A percentile compares a stretch with the other conserved stretches of the same genome.
These are phyloP conservation scores for Aspiorhynchus laticeps DNA, from an alignment of 2,113 vertebrate genomes.

Conservation along the genomic window DNA sequence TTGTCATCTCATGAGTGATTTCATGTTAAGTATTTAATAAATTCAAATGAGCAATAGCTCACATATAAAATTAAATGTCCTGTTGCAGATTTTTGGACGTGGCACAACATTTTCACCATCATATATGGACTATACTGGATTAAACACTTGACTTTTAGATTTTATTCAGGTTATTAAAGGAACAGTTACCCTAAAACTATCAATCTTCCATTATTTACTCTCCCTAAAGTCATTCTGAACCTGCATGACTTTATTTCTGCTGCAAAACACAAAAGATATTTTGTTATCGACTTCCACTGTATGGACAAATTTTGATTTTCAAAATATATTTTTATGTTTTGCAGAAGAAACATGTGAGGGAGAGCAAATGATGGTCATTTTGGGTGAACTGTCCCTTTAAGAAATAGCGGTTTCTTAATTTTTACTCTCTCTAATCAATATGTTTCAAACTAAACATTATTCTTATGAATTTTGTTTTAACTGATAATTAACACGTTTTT, in stretches of 20 bases:
- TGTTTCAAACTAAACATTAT: background rate
- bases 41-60: slow-evolving; percentile 1
- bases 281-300: background rate
- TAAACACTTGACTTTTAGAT: background rate
- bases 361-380: background rate
- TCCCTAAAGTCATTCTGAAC: background rate
- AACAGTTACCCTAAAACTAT: background rate
- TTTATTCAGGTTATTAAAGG: background rate
- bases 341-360: background rate
- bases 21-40: slow-evolving; percentile 20
- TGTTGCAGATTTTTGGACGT: background rate
- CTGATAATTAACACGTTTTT: background rate
- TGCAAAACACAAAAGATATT: background rate
- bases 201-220: background rate
- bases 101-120: background rate
- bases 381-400: background rate
- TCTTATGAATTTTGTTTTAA: background rate
- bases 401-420: background rate
- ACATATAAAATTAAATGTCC: slow-evolving; percentile 5
- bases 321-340: background rate
- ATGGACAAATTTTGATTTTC: background rate
- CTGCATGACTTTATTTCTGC: background rate
- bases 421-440: background rate
- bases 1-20: slow-evolving; percentile 20
- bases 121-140: background rate